Conservation (phyloP, 2,888 invertebrate species). For the Dione vanillae region DNA sequence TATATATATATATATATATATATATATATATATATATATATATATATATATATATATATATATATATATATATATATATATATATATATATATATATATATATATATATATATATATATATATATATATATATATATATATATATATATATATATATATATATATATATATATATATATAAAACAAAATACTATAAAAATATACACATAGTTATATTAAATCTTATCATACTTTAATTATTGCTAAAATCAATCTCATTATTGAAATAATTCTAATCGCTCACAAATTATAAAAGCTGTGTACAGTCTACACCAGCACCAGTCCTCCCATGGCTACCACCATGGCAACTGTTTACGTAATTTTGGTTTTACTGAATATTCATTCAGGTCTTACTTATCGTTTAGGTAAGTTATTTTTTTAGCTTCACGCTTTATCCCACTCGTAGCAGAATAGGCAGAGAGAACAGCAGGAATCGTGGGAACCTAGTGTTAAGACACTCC, state of each 20-base stretch:
- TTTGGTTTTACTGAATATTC: neutral
- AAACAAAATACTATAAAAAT: neutral
- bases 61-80: too few species aligned
- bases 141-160: neutral
- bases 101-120: too few species aligned
- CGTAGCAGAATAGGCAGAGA: too few species aligned
- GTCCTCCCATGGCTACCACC: neutral
- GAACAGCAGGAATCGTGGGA: too few species aligned
- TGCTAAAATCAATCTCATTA: neutral
- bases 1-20: too few species aligned
- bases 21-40: too few species aligned
- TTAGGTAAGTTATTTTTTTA: neutral
- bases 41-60: too few species aligned
- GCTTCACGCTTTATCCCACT: too few species aligned
- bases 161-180: neutral
- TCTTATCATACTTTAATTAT: neutral
- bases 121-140: too few species aligned
- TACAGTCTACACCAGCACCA: neutral
- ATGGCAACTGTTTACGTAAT: slow-evolving; percentile 2
- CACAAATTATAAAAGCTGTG: neutral
- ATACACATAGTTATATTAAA: neutral
- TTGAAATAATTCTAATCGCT: neutral
- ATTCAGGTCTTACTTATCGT: neutral
- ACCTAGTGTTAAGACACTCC: too few species aligned
- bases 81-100: too few species aligned